These are phyloP conservation scores for Lepidocyrtinus sp. DNA, from an alignment of 2,888 invertebrate genomes.

Conservation along the genomic window DNA sequence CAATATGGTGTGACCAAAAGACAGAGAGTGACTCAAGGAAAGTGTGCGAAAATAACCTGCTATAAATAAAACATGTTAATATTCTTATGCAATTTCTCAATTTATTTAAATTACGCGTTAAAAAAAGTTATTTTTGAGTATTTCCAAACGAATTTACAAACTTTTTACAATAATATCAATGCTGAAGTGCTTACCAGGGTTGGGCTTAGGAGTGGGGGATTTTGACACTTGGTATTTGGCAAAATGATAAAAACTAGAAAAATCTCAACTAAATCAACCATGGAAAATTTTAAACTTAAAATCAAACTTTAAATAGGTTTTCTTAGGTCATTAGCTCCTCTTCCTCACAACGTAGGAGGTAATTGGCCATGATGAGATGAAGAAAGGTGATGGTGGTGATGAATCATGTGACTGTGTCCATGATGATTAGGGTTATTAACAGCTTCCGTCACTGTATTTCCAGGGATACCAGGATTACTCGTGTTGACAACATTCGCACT, in stretches of 20 bases:
- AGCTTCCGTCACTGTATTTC: not conserved
- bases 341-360: constrained; percentile 14
- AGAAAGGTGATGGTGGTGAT: constrained; percentile 14
- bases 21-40: not conserved
- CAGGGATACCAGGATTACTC: not conserved
- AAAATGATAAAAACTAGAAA: not conserved
- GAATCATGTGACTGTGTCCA: not conserved
- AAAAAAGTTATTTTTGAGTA: not conserved
- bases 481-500: no score
- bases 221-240: no score
- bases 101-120: not conserved
- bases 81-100: not conserved
- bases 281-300: not conserved
- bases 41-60: not conserved
- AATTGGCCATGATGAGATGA: constrained; percentile 33
- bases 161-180: not conserved
- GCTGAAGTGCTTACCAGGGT: not conserved
- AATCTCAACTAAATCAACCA: not conserved
- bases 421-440: constrained; percentile 9
- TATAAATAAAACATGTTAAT: not conserved
- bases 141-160: not conserved
- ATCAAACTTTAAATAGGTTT: not conserved
- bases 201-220: no score
- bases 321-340: not conserved
- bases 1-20: not conserved